Evolutionary conservation across 2,113 vertebrate species (phyloP).

Genomic region (Diphyllodes magnificus): DNA sequence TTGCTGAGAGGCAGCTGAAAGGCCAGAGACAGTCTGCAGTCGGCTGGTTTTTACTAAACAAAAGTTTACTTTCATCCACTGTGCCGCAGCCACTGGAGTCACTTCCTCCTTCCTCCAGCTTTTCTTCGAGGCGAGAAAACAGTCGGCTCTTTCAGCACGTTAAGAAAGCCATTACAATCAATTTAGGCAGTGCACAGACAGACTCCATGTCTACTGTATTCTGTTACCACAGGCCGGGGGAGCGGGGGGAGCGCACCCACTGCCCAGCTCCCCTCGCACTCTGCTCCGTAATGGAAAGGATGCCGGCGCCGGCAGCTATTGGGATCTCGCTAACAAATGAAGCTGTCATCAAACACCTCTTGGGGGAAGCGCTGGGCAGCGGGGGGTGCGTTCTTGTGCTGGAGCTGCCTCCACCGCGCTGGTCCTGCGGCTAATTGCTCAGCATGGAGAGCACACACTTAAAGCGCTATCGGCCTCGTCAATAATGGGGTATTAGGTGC

Average conservation of each 20-base stretch:
- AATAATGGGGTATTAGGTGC: conserved; percentile 81
- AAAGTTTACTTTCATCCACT: conserved; percentile 76
- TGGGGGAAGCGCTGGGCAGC: conserved; percentile 45
- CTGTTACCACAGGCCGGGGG: conserved; percentile 77
- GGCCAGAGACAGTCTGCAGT: conserved; percentile 37
- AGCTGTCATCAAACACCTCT: conserved; percentile 74
- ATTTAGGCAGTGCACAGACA: conserved; percentile 85
- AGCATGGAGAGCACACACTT: conserved; percentile 75
- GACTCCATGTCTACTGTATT: conserved; percentile 90
- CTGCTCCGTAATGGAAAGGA: conserved; percentile 80
- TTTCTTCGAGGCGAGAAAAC: conserved; percentile 92
- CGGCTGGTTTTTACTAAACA: conserved; percentile 38
- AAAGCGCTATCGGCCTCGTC: conserved; percentile 80
- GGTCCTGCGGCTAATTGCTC: conserved; percentile 73
- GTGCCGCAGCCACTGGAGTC: conserved; percentile 78
- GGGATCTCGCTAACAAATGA: conserved; percentile 68
- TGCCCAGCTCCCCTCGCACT: conserved; percentile 46
- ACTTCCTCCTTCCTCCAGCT: conserved; percentile 72
- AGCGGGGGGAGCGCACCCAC: background rate
- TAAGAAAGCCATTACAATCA: conserved; percentile 92
- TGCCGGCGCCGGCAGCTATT: conserved; percentile 76
- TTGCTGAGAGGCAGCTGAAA: conserved; percentile 17
- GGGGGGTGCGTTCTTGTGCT: background rate
- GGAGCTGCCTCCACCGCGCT: conserved; percentile 59
- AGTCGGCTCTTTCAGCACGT: conserved; percentile 85